Base-by-base conservation (phyloP, 2,113 vertebrate genomes). In the Glaucomys volans region DNA sequence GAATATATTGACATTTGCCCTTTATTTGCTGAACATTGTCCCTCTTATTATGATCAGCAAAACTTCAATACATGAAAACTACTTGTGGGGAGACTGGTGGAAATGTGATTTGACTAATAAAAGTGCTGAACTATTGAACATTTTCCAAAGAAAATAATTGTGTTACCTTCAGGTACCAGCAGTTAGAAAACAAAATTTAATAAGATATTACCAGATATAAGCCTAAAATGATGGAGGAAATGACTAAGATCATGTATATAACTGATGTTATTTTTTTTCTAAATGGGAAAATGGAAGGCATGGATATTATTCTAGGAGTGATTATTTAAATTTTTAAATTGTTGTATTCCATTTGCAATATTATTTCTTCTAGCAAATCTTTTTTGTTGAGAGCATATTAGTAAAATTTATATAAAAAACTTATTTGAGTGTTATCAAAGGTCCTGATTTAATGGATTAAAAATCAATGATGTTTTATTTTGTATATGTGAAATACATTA, bases 141-240 rank as follows among this genome's bases (percentile, higher is more conserved):
- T 92, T 95, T 96, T 74, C 47, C 83, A 90, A 71, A 90, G 69
- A 94, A 96, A 92, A 76, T 76, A 95, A 76, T 18, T 94, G 18
- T 84, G 24, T 81, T 86, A 54, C 40, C 97, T 95, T 96, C 37
- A 87, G 57, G 24, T 87, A 90, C 59, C 54, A 40, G 85, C 32
- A 84, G 22, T 67, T 72, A 91, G 40, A 94, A 88, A 93, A 69
- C 62, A 40, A 96, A 76, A 30, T 22, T 80, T 91, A 86, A 86
- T 72, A 71, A 94, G 95, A 18, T 79, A 84, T 71, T 96, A n/a
- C 62, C 87, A 72, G 42, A 32, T n/a, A 66, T 40, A 79, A 71
- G 42, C 40, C 80, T 96, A 67, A 72, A 89, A 75, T 18, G 3
- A 85, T 82, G 82, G 26, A 14, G 69, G 79, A 90, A 97, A 91